phyloP scores from a whole-genome alignment of 1,140 invertebrate genomes.

The Drosophila chauvacae region DNA sequence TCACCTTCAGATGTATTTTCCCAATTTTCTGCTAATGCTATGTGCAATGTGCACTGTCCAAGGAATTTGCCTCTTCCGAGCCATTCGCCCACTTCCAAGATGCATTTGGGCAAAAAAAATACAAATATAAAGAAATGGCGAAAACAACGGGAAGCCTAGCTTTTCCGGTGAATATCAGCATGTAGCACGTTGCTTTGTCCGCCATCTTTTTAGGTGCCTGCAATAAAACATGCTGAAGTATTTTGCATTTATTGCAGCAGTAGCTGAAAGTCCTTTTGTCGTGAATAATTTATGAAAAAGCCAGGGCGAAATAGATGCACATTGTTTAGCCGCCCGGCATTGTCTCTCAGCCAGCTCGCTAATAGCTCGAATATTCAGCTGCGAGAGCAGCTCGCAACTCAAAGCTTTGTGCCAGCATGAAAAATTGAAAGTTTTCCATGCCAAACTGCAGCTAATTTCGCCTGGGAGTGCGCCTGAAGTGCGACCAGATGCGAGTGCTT shows the following conservation, averaged over 20 bases:
- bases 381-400: constrained; percentile 4
- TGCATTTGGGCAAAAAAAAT: constrained; percentile 19
- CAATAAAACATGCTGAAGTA: constrained; percentile 60
- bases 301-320: constrained; percentile 44
- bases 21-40: background rate
- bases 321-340: constrained; percentile 58
- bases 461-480: constrained; percentile 46
- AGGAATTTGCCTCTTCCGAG: background rate
- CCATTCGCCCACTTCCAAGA: constrained; percentile 16
- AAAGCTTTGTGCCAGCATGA: constrained; percentile 46
- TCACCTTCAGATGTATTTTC: background rate
- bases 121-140: constrained; percentile 20
- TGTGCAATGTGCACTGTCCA: background rate
- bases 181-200: constrained; percentile 30
- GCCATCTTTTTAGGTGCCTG: constrained; percentile 50
- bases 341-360: constrained; percentile 42
- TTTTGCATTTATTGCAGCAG: constrained; percentile 58
- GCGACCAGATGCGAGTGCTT: constrained; percentile 33
- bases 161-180: constrained; percentile 24
- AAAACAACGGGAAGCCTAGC: constrained; percentile 28
- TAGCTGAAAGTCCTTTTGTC: constrained; percentile 58
- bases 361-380: constrained; percentile 65
- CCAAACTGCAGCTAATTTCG: constrained; percentile 58
- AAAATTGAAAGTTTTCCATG: constrained; percentile 53
- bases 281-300: constrained; percentile 75